Evolutionary conservation across 2,888 invertebrate species (phyloP).

Genomic region (Macaria notata): DNA sequence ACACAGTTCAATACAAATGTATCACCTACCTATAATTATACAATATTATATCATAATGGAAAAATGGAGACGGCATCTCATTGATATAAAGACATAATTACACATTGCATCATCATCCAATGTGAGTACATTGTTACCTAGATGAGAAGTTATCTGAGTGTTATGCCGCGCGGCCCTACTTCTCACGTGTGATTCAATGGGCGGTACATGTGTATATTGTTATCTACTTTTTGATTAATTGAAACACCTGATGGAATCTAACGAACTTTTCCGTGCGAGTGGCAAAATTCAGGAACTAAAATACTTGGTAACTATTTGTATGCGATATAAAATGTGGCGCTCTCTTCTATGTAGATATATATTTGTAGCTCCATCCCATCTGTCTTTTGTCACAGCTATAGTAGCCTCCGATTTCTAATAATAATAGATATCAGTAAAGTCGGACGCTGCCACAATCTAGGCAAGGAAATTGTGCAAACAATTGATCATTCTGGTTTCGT

Average conservation of each 20-base stretch:
- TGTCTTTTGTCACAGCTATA: conserved; percentile 12
- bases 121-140: not conserved
- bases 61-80: too few relatives aligned
- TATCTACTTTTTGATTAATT: conserved; percentile 16
- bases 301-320: too few relatives aligned
- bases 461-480: conserved; percentile 5
- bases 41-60: too few relatives aligned
- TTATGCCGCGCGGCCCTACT: conserved; percentile 6
- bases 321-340: too few relatives aligned
- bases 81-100: too few relatives aligned
- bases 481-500: conserved; percentile 6
- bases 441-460: conserved; percentile 8
- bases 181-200: conserved; percentile 8
- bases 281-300: too few relatives aligned
- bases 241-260: conserved; percentile 8
- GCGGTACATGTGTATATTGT: conserved; percentile 10
- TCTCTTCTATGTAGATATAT: too few relatives aligned
- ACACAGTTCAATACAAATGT: too few relatives aligned
- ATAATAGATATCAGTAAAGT: conserved; percentile 6
- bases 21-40: too few relatives aligned
- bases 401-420: conserved; percentile 5
- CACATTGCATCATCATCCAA: too few relatives aligned
- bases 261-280: too few relatives aligned
- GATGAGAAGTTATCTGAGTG: conserved; percentile 8
- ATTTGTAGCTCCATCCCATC: too few relatives aligned